A percentile compares a stretch with the other conserved stretches of the same genome.
phyloP scores from a whole-genome alignment of 2,888 invertebrate genomes.

The Acrobasis consociella region DNA sequence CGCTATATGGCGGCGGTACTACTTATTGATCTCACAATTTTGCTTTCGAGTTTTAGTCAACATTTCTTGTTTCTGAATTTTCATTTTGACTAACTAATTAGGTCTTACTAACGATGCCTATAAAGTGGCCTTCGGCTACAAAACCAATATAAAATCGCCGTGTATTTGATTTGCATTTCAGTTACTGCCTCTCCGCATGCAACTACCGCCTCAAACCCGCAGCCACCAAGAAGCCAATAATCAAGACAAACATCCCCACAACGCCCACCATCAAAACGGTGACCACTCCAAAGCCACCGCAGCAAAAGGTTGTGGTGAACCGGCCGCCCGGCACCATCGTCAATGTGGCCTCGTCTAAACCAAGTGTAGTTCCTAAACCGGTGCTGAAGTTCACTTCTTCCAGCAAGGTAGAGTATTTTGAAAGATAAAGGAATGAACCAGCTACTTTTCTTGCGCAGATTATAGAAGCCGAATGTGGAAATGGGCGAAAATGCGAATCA shows the following conservation, averaged over 20 bases:
- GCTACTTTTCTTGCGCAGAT: too few relatives aligned
- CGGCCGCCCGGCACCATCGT: slow-evolving; percentile 70
- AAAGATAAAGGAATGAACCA: too few relatives aligned
- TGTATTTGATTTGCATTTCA: slow-evolving; percentile 48
- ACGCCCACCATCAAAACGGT: slow-evolving; percentile 61
- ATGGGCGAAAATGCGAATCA: too few relatives aligned
- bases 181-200: slow-evolving; percentile 93
- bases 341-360: slow-evolving; percentile 83
- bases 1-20: too few relatives aligned
- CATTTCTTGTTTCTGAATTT: too few relatives aligned
- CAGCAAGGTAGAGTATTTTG: slow-evolving; percentile 59
- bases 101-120: too few relatives aligned
- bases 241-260: slow-evolving; percentile 53
- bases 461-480: too few relatives aligned
- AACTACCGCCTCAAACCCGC: slow-evolving; percentile 88
- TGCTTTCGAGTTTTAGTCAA: too few relatives aligned
- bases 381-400: slow-evolving; percentile 87
- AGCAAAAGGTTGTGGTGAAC: slow-evolving; percentile 79
- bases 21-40: too few relatives aligned
- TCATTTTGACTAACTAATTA: too few relatives aligned
- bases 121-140: too few relatives aligned
- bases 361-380: slow-evolving; percentile 89
- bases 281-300: slow-evolving; percentile 65
- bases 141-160: too few relatives aligned
- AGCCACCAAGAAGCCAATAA: slow-evolving; percentile 73